Base-by-base conservation (phyloP, 2,888 invertebrate species). In the Epirrhoe alternata region DNA sequence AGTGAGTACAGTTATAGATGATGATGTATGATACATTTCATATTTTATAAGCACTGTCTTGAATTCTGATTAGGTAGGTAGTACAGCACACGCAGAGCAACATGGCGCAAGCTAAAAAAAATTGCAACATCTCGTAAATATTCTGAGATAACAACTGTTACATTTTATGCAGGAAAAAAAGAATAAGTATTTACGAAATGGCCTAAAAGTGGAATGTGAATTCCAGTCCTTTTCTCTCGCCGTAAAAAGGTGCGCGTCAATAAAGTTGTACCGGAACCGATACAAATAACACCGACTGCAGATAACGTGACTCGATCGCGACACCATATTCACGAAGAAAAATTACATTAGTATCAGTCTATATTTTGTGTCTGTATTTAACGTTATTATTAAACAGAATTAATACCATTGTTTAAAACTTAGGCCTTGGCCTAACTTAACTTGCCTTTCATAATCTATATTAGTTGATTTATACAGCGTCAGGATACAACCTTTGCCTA, bases 181-280 rank as follows among this genome's bases (percentile, higher is more conserved):
- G 38, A 12, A 3, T 33, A 33, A 33, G 33, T 42, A 42, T 42
- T 42, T 12, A 42, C 12, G 38, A 30, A 51, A 31, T 30, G 12
- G 4, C 51, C 51, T 12, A n/a, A 30, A 51, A 10, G 30, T 6
- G 51, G 30, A 12, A 51, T 51, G 24, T 5, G 12, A 30, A 51
- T 30, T 17, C 51, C 12, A 5, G 5, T n/a, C 24, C 1, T 51
- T 17, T 51, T 10, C 31, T 7, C 30, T 49, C 49, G 42, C 52
- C 17, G 42, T 60, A 38, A 16, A 54, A 54, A 57, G 82, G 82
- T 82, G 30, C 30, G 51, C 59, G 14, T 82, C 78, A 82, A 86
- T 81, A 84, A 84, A 83, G 77, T 77, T 77, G 79, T 84, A 84
- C 84, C 85, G 83, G 77, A 56, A 64, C 61, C 47, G 56, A 51